phyloP scores from a whole-genome alignment of 2,888 invertebrate genomes.

The Cheilosia vernalis region DNA sequence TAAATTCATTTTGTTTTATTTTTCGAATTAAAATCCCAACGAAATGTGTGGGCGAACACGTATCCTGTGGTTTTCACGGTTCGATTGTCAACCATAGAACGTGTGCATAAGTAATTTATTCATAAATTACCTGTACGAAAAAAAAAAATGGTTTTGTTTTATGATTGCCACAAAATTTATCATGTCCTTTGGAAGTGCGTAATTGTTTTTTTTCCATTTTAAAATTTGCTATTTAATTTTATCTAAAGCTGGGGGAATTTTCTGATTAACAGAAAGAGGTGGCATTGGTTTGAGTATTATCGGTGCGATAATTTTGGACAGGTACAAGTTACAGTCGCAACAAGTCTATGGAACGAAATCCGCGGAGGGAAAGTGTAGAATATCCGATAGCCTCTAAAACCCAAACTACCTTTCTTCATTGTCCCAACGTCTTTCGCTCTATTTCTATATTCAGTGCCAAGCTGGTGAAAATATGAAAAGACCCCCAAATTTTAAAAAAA shows the following conservation, averaged over 20 bases:
- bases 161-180: slow-evolving; percentile 20
- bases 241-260: not conserved
- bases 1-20: slow-evolving; percentile 24
- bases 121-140: slow-evolving; percentile 35
- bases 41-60: slow-evolving; percentile 16
- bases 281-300: too few relatives aligned
- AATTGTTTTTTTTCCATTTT: slow-evolving; percentile 4
- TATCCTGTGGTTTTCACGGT: slow-evolving; percentile 59
- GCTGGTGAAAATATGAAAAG: too few relatives aligned
- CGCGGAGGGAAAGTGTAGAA: too few relatives aligned
- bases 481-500: too few relatives aligned
- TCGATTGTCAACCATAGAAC: slow-evolving; percentile 39
- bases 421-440: too few relatives aligned
- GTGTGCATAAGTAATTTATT: slow-evolving; percentile 29
- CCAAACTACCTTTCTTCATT: too few relatives aligned
- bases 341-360: too few relatives aligned
- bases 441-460: too few relatives aligned
- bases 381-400: too few relatives aligned
- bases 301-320: not conserved
- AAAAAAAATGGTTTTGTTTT: slow-evolving; percentile 15
- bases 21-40: slow-evolving; percentile 30
- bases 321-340: too few relatives aligned
- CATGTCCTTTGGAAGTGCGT: not conserved
- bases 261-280: not conserved
- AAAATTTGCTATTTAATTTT: not conserved